Percentiles rank a stretch among this genome's conserved stretches.
These are phyloP conservation scores for Prionace glauca DNA, from an alignment of 2,797 vertebrate genomes.

Conservation along the genomic window DNA sequence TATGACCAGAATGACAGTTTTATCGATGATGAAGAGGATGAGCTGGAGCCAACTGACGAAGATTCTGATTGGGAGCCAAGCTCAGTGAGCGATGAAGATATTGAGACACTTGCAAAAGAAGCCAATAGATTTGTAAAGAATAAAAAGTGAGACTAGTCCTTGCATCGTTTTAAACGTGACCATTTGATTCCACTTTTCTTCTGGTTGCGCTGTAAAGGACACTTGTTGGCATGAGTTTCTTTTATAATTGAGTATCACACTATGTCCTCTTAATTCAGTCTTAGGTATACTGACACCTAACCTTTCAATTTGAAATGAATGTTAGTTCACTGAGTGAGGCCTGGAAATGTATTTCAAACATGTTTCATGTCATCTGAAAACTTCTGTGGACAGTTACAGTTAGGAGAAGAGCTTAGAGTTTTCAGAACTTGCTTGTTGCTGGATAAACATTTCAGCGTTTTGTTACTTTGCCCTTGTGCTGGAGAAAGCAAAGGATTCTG, in stretches of 20 bases:
- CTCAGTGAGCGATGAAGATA: conserved; percentile 56
- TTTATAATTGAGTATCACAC: neutral
- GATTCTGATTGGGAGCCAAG: conserved; percentile 67
- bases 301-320: neutral
- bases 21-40: conserved; percentile 54
- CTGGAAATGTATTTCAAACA: neutral
- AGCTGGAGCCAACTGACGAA: conserved; percentile 58
- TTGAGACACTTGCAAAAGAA: conserved; percentile 54
- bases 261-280: neutral
- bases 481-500: too few species aligned
- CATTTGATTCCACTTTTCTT: neutral
- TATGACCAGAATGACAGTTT: conserved; percentile 53
- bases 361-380: neutral
- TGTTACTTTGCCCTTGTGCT: neutral
- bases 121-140: conserved; percentile 53
- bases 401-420: neutral
- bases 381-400: neutral
- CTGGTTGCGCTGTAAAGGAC: neutral
- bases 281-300: neutral
- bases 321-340: neutral
- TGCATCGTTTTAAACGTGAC: neutral
- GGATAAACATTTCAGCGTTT: neutral
- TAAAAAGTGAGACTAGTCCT: conserved; percentile 51
- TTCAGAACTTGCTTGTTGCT: neutral
- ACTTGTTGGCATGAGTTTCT: neutral